Conservation (phyloP, 35 echinoderm and acorn worm genomes). For the Chiridota heheva region DNA sequence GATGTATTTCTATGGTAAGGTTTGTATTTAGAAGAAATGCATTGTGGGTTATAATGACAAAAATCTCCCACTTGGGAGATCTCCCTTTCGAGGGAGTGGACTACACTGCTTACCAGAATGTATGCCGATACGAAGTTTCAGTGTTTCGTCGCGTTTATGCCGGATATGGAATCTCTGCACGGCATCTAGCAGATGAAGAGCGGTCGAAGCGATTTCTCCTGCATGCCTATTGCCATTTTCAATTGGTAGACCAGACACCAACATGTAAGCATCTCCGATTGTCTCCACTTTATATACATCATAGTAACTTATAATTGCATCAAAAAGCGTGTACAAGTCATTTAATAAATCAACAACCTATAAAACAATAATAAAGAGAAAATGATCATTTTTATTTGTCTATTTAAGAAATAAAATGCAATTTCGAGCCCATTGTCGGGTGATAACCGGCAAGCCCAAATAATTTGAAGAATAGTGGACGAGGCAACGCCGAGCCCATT, state of each 20-base stretch:
- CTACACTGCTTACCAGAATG: constrained; percentile 88
- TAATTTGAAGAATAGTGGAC: too few species aligned
- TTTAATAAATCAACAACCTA: constrained; percentile 94
- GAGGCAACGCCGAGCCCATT: too few species aligned
- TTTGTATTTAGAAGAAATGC: too few species aligned
- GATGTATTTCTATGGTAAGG: too few species aligned
- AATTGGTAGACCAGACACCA: constrained; percentile 92
- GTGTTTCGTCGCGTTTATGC: constrained; percentile 66
- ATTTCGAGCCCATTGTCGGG: too few species aligned
- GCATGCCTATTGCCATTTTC: constrained; percentile 80
- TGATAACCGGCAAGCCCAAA: too few species aligned
- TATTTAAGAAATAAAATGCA: too few species aligned
- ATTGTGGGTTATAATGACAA: too few species aligned
- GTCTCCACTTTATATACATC: constrained; percentile 91
- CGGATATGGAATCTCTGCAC: constrained; percentile 69
- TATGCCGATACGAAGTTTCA: constrained; percentile 88
- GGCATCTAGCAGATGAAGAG: constrained; percentile 71
- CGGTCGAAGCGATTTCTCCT: constrained; percentile 80
- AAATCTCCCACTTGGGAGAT: too few species aligned
- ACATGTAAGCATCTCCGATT: constrained; percentile 95
- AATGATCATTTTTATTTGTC: too few species aligned
- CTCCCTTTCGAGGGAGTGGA: too few species aligned
- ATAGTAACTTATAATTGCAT: constrained; percentile 88
- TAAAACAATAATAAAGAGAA: not conserved
- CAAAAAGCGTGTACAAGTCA: constrained; percentile 91